These are phyloP conservation scores for Aphaenogaster floridana DNA, from an alignment of 1,140 invertebrate species.

Conservation along the genomic window DNA sequence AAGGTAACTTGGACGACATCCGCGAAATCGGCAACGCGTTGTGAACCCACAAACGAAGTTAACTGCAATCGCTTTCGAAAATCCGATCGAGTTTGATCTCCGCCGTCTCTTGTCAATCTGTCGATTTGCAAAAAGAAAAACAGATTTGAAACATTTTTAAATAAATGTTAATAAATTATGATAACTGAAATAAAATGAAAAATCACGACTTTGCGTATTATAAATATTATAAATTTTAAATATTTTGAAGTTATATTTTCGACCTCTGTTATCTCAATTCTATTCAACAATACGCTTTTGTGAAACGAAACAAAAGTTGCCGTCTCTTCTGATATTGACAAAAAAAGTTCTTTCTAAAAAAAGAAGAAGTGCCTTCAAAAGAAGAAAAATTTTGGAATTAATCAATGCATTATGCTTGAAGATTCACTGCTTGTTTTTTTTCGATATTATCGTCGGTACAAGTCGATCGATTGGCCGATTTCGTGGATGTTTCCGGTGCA, in stretches of 20 bases:
- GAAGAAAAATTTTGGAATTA: background rate
- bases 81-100: slow-evolving; percentile 4
- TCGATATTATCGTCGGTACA: background rate
- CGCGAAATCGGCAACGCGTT: slow-evolving; percentile 76
- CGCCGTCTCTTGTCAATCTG: background rate
- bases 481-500: slow-evolving; percentile 68
- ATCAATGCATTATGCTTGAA: background rate
- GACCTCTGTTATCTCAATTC: background rate
- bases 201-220: background rate
- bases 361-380: background rate
- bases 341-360: background rate
- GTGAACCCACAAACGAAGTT: slow-evolving; percentile 17
- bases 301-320: background rate
- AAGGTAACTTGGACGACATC: slow-evolving; percentile 81
- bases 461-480: slow-evolving; percentile 65
- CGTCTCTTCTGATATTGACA: background rate
- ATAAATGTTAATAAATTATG: background rate
- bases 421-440: background rate
- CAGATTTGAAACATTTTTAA: background rate
- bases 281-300: background rate
- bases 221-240: slow-evolving; percentile 30
- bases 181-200: background rate
- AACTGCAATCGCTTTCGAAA: slow-evolving; percentile 2
- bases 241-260: background rate
- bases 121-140: background rate